These are phyloP conservation scores for Pseudochirops corinnae DNA, from an alignment of 2,797 vertebrate genomes.

Conservation along the genomic window DNA sequence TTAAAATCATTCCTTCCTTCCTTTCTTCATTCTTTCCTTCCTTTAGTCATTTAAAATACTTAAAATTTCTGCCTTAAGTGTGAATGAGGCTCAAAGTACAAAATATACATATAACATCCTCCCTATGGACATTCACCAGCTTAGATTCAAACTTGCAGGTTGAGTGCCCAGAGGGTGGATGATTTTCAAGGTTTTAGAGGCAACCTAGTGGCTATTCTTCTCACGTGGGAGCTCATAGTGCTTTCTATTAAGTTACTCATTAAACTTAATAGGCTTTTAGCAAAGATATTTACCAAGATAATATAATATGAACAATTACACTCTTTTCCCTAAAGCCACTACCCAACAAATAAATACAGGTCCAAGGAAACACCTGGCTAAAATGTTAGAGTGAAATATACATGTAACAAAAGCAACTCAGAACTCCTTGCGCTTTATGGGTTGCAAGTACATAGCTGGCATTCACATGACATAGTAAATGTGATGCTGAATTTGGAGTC, in stretches of 20 bases:
- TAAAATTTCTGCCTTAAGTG: background rate
- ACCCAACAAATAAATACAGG: background rate
- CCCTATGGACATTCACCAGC: background rate
- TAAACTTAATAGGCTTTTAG: background rate
- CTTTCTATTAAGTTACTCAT: background rate
- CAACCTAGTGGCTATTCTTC: background rate
- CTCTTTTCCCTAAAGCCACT: background rate
- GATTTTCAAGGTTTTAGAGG: no score
- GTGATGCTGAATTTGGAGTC: background rate
- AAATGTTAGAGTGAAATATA: background rate
- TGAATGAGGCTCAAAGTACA: background rate
- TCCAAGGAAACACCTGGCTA: accelerated
- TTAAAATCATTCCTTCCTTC: no score
- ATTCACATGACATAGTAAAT: background rate
- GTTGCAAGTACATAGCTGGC: background rate
- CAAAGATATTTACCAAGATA: background rate
- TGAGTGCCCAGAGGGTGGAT: background rate
- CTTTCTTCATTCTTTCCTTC: no score
- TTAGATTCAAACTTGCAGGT: background rate
- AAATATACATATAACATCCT: background rate
- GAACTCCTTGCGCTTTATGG: background rate
- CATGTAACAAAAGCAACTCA: background rate
- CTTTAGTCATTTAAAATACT: no score
- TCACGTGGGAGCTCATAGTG: background rate
- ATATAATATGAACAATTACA: background rate